Percentiles rank a stretch among this genome's conserved stretches.
These are phyloP conservation scores for Scolanthus callimorphus DNA, from an alignment of 92 coral and sea anemone species.

Conservation along the genomic window DNA sequence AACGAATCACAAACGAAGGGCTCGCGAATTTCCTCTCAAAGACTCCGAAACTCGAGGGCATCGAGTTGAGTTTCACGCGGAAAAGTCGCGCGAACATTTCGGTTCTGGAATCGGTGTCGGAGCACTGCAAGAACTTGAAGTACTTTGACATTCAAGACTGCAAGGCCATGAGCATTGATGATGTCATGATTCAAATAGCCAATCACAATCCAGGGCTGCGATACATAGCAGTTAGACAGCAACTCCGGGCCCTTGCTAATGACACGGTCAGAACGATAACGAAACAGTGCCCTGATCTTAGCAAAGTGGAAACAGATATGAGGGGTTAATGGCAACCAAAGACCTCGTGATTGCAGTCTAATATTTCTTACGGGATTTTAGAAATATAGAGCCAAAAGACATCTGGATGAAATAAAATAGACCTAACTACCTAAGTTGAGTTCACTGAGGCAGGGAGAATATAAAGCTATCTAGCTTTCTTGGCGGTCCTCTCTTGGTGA, in stretches of 20 bases:
- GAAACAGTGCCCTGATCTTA: neutral
- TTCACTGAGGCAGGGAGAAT: no score
- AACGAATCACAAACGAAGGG: conserved; percentile 56
- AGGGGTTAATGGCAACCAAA: neutral
- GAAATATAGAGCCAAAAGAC: no score
- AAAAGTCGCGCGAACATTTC: conserved; percentile 56
- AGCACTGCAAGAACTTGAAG: conserved; percentile 40
- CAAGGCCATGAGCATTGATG: conserved; percentile 23
- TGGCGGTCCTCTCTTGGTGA: no score
- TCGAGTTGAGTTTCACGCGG: conserved; percentile 68
- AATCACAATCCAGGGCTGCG: conserved; percentile 22
- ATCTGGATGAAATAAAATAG: no score
- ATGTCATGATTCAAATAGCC: conserved; percentile 54
- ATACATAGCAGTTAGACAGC: neutral
- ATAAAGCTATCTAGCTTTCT: no score
- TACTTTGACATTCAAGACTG: conserved; percentile 48
- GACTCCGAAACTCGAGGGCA: conserved; percentile 29
- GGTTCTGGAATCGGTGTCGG: conserved; percentile 41
- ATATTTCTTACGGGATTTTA: no score
- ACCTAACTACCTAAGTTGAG: no score
- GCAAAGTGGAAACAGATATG: neutral
- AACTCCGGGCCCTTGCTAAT: neutral
- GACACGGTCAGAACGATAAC: neutral
- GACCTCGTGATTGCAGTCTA: no score
- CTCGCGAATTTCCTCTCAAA: conserved; percentile 49